Evolutionary conservation across 2,888 invertebrate genomes (phyloP).

Genomic region (Ernsta delagoae): DNA sequence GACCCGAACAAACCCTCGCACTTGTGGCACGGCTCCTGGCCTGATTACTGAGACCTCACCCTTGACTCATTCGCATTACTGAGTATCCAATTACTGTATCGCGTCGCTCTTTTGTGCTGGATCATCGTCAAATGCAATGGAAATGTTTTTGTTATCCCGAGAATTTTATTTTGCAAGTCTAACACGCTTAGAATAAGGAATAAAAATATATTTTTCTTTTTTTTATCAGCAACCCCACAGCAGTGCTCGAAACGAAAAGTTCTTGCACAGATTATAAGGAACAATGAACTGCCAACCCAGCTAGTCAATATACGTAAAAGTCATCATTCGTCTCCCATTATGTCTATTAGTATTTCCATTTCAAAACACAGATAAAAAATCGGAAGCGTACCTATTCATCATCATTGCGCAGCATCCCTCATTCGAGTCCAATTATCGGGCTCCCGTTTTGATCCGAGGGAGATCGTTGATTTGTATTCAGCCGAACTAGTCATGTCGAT

Average conservation of each 20-base stretch:
- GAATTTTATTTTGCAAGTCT: no score
- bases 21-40: background rate
- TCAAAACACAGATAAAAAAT: background rate
- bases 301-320: no score
- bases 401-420: background rate
- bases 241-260: no score
- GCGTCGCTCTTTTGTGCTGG: background rate
- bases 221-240: no score
- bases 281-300: no score
- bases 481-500: slow-evolving; percentile 9
- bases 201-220: no score
- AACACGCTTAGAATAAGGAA: no score
- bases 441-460: slow-evolving; percentile 17
- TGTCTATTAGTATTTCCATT: background rate
- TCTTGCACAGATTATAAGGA: no score
- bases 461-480: slow-evolving; percentile 19
- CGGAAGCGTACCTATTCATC: background rate
- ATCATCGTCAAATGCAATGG: background rate
- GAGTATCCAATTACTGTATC: slow-evolving; percentile 15
- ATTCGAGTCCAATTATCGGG: slow-evolving; percentile 24
- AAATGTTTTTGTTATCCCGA: background rate
- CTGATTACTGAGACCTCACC: slow-evolving; percentile 12
- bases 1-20: slow-evolving; percentile 11
- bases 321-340: no score
- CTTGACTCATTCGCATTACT: background rate